phyloP scores from a whole-genome alignment of 2,888 invertebrate species.

The Disparrhopalites patrizii region DNA sequence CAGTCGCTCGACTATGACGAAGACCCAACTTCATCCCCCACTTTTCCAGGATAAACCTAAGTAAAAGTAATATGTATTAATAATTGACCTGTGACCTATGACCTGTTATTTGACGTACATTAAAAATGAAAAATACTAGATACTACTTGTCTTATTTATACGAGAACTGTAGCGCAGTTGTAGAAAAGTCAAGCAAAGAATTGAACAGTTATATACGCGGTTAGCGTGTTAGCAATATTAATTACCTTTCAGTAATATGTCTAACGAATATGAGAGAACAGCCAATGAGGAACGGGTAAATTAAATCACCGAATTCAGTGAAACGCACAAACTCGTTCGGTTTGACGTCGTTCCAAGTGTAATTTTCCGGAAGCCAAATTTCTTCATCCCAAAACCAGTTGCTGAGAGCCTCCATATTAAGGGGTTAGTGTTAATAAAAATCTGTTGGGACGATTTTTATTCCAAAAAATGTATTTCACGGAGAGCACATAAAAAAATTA shows the following conservation, averaged over 20 bases:
- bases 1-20: not conserved
- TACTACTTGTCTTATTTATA: too few relatives aligned
- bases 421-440: too few relatives aligned
- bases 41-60: constrained; percentile 16
- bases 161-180: too few relatives aligned
- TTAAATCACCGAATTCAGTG: constrained; percentile 15
- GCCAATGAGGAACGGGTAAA: constrained; percentile 16
- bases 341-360: constrained; percentile 22
- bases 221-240: not conserved
- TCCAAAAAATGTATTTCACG: too few relatives aligned
- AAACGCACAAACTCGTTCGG: not conserved
- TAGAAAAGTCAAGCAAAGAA: too few relatives aligned
- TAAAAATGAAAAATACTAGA: too few relatives aligned
- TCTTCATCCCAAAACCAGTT: constrained; percentile 17
- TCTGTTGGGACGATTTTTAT: too few relatives aligned
- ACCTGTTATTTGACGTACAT: too few relatives aligned
- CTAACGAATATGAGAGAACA: not conserved
- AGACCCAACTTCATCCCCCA: constrained; percentile 9
- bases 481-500: too few relatives aligned
- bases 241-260: constrained; percentile 15
- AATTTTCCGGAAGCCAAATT: constrained; percentile 18
- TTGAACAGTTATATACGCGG: too few relatives aligned
- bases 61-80: not conserved
- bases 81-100: not conserved
- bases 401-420: constrained; percentile 1